Conservation (phyloP, 2,888 invertebrate species). For the Doris montereyensis region DNA sequence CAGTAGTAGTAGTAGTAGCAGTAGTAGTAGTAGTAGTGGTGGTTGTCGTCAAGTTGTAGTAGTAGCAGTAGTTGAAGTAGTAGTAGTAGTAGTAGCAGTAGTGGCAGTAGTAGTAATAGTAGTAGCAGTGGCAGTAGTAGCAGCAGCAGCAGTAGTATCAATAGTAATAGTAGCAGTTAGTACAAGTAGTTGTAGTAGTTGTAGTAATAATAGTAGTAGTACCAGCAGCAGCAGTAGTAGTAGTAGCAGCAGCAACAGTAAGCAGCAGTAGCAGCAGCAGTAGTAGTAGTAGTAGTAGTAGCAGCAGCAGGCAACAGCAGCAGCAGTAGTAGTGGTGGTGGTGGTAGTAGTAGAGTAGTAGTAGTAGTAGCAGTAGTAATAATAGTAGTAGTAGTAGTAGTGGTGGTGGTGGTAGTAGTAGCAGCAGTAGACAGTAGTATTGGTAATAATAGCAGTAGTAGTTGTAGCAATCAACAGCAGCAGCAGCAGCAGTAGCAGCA, state of each 20-base stretch:
- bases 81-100: not conserved
- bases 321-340: not conserved
- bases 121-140: not conserved
- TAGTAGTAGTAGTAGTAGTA: not conserved
- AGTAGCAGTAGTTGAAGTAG: not conserved
- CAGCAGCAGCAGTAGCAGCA: not conserved
- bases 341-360: no score
- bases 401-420: not conserved
- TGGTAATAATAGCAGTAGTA: no score
- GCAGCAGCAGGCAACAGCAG: not conserved
- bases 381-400: not conserved
- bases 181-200: not conserved
- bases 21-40: not conserved
- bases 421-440: no score
- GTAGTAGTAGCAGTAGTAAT: not conserved
- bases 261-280: not conserved
- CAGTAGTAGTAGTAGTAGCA: not conserved
- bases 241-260: not conserved
- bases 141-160: not conserved
- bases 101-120: not conserved
- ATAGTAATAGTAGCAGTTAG: not conserved
- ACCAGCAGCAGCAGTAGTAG: not conserved
- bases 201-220: not conserved
- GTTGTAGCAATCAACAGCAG: no score
- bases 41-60: not conserved